Evolutionary conservation across 2,113 vertebrate genomes (phyloP).

Genomic region (Ameiurus melas): DNA sequence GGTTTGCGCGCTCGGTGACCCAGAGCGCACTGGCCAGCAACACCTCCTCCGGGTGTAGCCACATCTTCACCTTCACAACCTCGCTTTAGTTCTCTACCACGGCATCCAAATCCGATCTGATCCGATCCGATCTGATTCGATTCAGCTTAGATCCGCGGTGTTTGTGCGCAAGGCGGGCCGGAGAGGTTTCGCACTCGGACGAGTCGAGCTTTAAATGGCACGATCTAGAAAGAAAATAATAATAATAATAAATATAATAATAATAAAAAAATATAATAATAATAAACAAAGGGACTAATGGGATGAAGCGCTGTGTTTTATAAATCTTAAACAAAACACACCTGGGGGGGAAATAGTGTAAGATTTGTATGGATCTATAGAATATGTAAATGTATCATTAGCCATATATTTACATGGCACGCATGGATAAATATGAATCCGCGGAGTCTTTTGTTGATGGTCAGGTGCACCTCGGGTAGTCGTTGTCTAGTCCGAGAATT

Average conservation of each 20-base stretch:
- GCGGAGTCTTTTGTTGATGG: neutral
- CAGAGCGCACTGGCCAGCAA: slow-evolving; percentile 92
- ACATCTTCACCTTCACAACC: slow-evolving; percentile 55
- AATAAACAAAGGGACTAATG: neutral
- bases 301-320: neutral
- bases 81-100: slow-evolving; percentile 41
- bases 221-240: neutral
- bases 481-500: neutral
- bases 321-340: neutral
- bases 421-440: neutral
- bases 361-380: neutral
- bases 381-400: neutral
- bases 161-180: slow-evolving; percentile 1
- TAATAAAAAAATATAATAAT: neutral
- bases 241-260: neutral
- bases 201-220: neutral
- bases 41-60: slow-evolving; percentile 96
- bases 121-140: neutral
- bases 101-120: slow-evolving; percentile 63
- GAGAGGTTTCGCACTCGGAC: neutral
- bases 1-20: slow-evolving; percentile 95
- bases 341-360: neutral
- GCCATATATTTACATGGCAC: neutral
- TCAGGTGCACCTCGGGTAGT: neutral
- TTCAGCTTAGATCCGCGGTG: neutral